phyloP scores from a whole-genome alignment of 2,797 vertebrate genomes.

The Clamator glandarius region DNA sequence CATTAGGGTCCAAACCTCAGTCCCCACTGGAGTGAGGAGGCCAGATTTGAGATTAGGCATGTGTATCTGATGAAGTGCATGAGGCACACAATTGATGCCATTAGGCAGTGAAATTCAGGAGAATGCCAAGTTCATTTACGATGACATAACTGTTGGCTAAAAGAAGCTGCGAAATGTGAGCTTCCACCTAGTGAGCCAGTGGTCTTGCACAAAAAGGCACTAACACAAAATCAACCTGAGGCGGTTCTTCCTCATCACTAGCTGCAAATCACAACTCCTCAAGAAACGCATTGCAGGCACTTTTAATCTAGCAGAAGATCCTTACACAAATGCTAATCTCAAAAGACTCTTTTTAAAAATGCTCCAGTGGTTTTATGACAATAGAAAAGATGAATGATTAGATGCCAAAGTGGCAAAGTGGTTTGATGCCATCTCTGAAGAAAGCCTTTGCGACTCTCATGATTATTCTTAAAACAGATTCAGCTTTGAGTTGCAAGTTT shows the following conservation, averaged over 20 bases:
- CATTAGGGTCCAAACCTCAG: constrained; percentile 14
- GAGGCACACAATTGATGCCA: neutral
- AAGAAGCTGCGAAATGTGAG: neutral
- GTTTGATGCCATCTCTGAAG: neutral
- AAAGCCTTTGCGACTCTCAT: neutral
- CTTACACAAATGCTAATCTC: neutral
- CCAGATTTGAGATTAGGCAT: constrained; percentile 41
- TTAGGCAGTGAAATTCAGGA: neutral
- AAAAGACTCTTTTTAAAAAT: constrained; percentile 13
- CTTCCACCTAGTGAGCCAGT: neutral
- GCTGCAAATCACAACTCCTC: neutral
- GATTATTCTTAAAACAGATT: neutral
- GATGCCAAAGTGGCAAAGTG: neutral
- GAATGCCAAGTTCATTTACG: constrained; percentile 20
- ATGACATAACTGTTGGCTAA: constrained; percentile 36
- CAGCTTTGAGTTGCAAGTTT: neutral
- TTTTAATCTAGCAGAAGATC: neutral
- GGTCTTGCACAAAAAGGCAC: neutral
- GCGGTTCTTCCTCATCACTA: neutral
- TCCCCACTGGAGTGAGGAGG: accelerated
- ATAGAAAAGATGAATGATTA: neutral
- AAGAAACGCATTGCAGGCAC: neutral
- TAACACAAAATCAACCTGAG: neutral
- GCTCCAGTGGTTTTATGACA: neutral
- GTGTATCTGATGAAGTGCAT: constrained; percentile 4